Conservation (phyloP, 2,113 vertebrate species). For the Brachyistius frenatus region DNA sequence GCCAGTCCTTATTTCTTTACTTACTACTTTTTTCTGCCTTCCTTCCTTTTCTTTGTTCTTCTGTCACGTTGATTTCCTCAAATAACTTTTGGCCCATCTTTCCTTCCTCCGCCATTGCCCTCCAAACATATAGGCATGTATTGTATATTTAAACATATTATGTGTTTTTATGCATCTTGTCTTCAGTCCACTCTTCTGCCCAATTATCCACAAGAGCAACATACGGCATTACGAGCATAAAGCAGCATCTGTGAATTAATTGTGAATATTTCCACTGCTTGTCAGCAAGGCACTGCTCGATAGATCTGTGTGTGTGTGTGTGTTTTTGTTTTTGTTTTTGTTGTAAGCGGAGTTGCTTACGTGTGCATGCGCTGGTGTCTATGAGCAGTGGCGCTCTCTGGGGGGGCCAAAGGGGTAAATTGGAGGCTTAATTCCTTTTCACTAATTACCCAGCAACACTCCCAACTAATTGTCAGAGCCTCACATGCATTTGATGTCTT, state of each 20-base stretch:
- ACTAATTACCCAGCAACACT: slow-evolving; percentile 75
- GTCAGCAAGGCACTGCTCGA: not conserved
- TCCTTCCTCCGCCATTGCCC: not conserved
- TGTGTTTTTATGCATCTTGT: not conserved
- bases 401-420: slow-evolving; percentile 14
- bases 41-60: not conserved
- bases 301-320: not conserved
- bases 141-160: not conserved
- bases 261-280: slow-evolving; percentile 1
- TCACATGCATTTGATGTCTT: slow-evolving; percentile 56
- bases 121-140: not conserved
- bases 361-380: not conserved
- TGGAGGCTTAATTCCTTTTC: slow-evolving; percentile 60
- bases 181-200: not conserved
- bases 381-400: not conserved
- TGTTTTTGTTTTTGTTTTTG: not conserved
- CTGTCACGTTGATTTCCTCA: not conserved
- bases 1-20: not conserved
- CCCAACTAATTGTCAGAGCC: slow-evolving; percentile 61
- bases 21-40: not conserved
- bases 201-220: slow-evolving; percentile 22
- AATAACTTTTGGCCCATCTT: not conserved
- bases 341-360: not conserved
- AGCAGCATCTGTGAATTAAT: not conserved
- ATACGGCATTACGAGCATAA: not conserved